Evolutionary conservation across 2,888 invertebrate species (phyloP), one percentile per base, ranked within the genome.

Genomic region (Argyresthia goedartella): DNA sequence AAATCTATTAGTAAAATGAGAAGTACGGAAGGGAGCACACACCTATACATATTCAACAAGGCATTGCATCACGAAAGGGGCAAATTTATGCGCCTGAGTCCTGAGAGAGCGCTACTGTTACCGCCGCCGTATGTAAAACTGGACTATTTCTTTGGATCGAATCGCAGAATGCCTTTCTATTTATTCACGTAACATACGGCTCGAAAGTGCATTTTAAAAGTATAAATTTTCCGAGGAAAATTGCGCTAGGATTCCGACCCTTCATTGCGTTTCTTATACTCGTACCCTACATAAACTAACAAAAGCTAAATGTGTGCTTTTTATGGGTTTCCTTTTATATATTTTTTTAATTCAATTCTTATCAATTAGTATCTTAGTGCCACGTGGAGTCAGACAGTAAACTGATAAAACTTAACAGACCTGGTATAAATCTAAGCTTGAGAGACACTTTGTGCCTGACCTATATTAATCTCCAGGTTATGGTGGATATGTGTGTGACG

Each of bases 1-100:
- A 82, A 86, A 85, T 86, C 85, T 86, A 86, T 86, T 86, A 86
- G 86, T 84, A 86, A 86, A 86, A 86, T 86, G 86, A 85, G 85
- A 82, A 85, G 78, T 82, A 82, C 80, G 86, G 85, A 82, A 86
- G 85, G 85, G 85, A 81, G 80, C 80, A 71, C 25, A 42, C 78
- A 82, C 76, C 79, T 84, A 85, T 86, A 86, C 86, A 86, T 86
- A 86, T 86, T 85, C 86, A 86, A 86, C 85, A 72, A 81, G 81
- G 79, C 66, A 81, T 81, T 85, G 85, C 84, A 86, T 86, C 86
- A 86, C 86, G 85, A 85, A 76, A 48, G 79, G 70, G 71, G 76
- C 78, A 77, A 80, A 85, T 86, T 86, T 86, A 86, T 85, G 79
- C 79, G 77, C 75, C 48, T 73, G 67, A 71, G 76, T 77, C 76